A percentile compares a stretch with the other conserved stretches of the same genome.
Evolutionary conservation across 2,888 invertebrate species (phyloP).

Genomic region (Drosophila neutralis): DNA sequence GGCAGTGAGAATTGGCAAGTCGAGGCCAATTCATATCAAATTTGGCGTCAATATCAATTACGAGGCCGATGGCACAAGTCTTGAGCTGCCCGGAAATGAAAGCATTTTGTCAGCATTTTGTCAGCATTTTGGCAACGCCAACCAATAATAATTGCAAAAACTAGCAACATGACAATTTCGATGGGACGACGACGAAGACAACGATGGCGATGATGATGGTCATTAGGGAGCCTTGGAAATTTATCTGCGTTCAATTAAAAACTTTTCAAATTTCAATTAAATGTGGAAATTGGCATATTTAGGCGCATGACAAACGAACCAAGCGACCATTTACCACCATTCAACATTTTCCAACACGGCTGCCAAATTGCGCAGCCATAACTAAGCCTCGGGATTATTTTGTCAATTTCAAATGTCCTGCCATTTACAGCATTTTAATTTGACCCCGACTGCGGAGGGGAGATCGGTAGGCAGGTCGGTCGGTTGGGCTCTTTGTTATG

Average conservation of each 20-base stretch:
- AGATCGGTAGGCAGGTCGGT: background rate
- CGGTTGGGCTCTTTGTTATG: slow-evolving; percentile 56
- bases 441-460: slow-evolving; percentile 22
- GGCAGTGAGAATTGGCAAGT: slow-evolving; percentile 39
- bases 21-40: slow-evolving; percentile 72
- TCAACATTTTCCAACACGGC: slow-evolving; percentile 34
- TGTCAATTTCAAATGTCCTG: slow-evolving; percentile 81
- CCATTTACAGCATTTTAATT: slow-evolving; percentile 79
- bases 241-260: slow-evolving; percentile 80
- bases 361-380: slow-evolving; percentile 60
- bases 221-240: slow-evolving; percentile 62
- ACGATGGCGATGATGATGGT: slow-evolving; percentile 12
- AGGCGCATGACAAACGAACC: slow-evolving; percentile 68
- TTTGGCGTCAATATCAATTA: slow-evolving; percentile 79
- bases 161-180: slow-evolving; percentile 70
- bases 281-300: slow-evolving; percentile 79
- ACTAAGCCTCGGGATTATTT: slow-evolving; percentile 79
- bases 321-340: slow-evolving; percentile 32
- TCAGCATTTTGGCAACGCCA: slow-evolving; percentile 37
- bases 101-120: slow-evolving; percentile 69
- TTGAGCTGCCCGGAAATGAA: slow-evolving; percentile 66
- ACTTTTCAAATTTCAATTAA: slow-evolving; percentile 83
- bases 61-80: slow-evolving; percentile 43
- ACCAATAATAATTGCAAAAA: slow-evolving; percentile 65
- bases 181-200: slow-evolving; percentile 1